phyloP scores from a whole-genome alignment of 2,797 vertebrate genomes.

The Phataginus tricuspis region DNA sequence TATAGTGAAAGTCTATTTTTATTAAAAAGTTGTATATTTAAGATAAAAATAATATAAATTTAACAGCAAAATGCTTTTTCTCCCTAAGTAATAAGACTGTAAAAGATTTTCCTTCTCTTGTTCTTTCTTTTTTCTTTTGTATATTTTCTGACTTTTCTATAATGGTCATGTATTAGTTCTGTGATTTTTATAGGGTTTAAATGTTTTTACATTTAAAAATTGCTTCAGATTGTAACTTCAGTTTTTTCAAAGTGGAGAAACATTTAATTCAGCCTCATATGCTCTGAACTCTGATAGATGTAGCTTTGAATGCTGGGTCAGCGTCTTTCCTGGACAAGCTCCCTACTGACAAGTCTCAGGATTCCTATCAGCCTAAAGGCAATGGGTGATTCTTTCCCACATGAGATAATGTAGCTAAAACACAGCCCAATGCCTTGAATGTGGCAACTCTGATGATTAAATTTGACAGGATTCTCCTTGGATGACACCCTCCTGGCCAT shows the following conservation, averaged over 20 bases:
- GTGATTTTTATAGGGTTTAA: not conserved
- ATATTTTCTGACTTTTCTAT: constrained; percentile 25
- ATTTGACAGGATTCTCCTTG: not conserved
- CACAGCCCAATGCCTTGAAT: not conserved
- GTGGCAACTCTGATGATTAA: not conserved
- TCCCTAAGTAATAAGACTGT: not conserved
- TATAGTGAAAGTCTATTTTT: not conserved
- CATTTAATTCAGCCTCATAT: not conserved
- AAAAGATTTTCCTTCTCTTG: not conserved
- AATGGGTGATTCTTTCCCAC: not conserved
- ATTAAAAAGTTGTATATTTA: not conserved
- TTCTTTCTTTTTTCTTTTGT: not conserved
- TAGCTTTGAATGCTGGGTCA: not conserved
- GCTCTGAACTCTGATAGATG: not conserved
- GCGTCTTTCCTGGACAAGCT: not conserved
- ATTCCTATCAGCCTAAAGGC: not conserved
- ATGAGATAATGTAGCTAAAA: not conserved
- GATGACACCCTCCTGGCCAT: not conserved
- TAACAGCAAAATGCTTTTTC: not conserved
- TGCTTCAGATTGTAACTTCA: not conserved
- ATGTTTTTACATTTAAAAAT: not conserved
- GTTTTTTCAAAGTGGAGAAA: not conserved
- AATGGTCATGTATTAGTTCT: not conserved
- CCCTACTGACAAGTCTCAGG: not conserved
- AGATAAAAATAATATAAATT: not conserved